These are phyloP conservation scores for Melinopterus prodromus DNA, from an alignment of 2,888 invertebrate genomes.

Conservation along the genomic window DNA sequence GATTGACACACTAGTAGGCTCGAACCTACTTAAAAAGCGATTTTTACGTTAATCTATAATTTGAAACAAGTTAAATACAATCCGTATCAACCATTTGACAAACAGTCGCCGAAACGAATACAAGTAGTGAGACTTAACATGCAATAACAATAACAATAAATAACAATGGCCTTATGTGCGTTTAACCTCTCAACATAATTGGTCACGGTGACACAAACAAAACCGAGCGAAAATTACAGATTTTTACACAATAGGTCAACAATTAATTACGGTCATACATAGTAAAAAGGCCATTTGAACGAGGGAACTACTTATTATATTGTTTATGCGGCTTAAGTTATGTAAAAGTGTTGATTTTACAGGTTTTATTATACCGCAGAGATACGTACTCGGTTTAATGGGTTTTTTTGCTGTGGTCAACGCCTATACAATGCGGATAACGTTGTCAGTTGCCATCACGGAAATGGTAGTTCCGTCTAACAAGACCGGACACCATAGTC, in stretches of 20 bases:
- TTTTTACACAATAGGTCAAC: background rate
- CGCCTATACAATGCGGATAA: slow-evolving; percentile 61
- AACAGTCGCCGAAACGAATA: too few relatives aligned
- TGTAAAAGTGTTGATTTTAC: slow-evolving; percentile 47
- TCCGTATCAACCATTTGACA: too few relatives aligned
- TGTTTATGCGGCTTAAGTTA: background rate
- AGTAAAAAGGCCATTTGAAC: background rate
- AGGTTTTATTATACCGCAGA: slow-evolving; percentile 72
- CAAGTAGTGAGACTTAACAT: too few relatives aligned
- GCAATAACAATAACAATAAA: too few relatives aligned
- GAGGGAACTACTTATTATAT: background rate
- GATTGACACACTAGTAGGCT: too few relatives aligned
- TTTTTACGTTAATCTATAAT: too few relatives aligned
- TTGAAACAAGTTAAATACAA: too few relatives aligned
- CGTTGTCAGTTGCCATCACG: slow-evolving; percentile 61
- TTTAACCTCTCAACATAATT: too few relatives aligned
- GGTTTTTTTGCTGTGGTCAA: slow-evolving; percentile 61
- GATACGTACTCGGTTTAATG: slow-evolving; percentile 71
- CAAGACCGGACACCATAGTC: slow-evolving; percentile 12
- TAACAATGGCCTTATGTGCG: too few relatives aligned
- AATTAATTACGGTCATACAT: background rate
- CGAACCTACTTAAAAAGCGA: too few relatives aligned
- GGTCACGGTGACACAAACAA: background rate
- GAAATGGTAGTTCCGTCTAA: slow-evolving; percentile 56
- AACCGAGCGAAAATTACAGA: background rate